phyloP scores from a whole-genome alignment of 2,888 invertebrate genomes.

The Tenodera sinensis region DNA sequence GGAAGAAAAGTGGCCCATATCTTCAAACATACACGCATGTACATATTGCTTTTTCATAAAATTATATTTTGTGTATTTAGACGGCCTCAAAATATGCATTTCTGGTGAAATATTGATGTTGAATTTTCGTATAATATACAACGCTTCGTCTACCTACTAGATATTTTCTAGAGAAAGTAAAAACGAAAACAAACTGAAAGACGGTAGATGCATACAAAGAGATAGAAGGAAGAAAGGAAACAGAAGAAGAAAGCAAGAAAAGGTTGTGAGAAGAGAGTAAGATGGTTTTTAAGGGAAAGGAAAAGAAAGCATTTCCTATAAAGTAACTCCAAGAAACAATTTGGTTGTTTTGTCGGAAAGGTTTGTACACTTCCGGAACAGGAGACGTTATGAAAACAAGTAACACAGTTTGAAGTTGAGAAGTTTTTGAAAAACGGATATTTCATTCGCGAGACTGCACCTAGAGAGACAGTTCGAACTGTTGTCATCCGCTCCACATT shows the following conservation, averaged over 20 bases:
- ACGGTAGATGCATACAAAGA: no score
- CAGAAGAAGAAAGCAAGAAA: neutral
- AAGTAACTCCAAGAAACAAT: neutral
- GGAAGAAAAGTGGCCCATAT: no score
- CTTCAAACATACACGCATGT: no score
- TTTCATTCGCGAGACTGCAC: neutral
- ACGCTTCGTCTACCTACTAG: no score
- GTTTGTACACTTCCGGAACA: neutral
- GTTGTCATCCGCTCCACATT: neutral
- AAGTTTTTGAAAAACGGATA: neutral
- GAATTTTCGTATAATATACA: no score
- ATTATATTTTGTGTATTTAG: no score
- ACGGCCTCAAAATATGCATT: no score
- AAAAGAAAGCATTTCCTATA: neutral
- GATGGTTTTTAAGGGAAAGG: neutral
- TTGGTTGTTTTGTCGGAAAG: neutral
- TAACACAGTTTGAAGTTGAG: neutral
- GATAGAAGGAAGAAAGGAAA: neutral
- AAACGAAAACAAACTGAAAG: no score
- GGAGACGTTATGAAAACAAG: neutral
- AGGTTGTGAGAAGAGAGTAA: neutral
- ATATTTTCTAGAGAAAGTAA: no score
- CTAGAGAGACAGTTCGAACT: neutral
- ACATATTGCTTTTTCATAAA: no score
- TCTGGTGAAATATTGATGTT: no score